Base-by-base conservation (phyloP, 2,113 vertebrate genomes). In the Xiphorhynchus elegans region DNA sequence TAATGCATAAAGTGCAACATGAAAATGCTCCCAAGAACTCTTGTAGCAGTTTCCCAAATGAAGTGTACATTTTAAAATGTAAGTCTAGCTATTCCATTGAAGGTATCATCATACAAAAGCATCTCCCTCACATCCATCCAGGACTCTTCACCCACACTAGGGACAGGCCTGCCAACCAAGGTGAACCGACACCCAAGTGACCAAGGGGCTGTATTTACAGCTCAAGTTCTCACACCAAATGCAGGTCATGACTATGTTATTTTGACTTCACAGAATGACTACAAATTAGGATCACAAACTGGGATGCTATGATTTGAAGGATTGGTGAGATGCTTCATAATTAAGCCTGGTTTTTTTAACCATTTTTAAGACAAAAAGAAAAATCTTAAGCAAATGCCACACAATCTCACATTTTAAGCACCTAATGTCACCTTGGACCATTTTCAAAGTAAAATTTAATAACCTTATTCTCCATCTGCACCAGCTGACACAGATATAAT, bases 371-470 rank as follows among this genome's bases (percentile, higher is more conserved):
- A 73, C 18, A 79, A 79, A 79, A 94, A 73, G 10, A 16, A 87
- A 66, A 23, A 84, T 50, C 26, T 78, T 56, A 89, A 81, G 59
- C 29, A 87, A 70, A 49, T 47, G 16, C 10, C 29, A 26, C 37
- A 56, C 9, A 16, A 68, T 20, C 7, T 62, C 8, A 69, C 21
- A 60, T 83, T 93, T 60, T 69, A 79, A 88, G 58, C 25, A 90
- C 16, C 25, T 75, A 60, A 53, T 59, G 44, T 46, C 69, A 84
- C 55, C 62, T 66, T 60, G 82, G 39, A 79, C 29, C 31, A 64
- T 42, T 95, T 90, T 87, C 55, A 72, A 84, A 79, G 35, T 49
- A 72, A 49, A 39, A 85, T 76, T 73, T 90, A 74, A 79, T 47
- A 90, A 81, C n/a, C 17, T 60, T 74, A 59, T 53, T 46, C 31